These are phyloP conservation scores for Callithrix jacchus DNA, from an alignment of 2,113 vertebrate species.

Conservation along the genomic window DNA sequence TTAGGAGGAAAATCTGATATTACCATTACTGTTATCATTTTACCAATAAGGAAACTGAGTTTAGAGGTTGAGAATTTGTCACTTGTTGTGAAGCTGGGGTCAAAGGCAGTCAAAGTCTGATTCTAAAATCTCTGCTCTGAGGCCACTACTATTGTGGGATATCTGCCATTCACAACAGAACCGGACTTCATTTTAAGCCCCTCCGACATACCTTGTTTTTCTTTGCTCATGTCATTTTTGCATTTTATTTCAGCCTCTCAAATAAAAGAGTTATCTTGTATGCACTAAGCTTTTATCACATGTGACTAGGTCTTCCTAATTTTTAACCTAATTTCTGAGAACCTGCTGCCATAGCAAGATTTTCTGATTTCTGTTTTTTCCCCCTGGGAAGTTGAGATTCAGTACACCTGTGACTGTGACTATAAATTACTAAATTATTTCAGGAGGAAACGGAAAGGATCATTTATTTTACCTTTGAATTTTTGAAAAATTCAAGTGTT, in stretches of 20 bases:
- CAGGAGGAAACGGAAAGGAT: neutral
- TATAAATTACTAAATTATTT: constrained; percentile 6
- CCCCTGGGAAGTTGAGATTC: neutral
- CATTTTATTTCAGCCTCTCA: neutral
- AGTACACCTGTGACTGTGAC: neutral
- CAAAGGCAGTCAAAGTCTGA: neutral
- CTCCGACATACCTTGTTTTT: neutral
- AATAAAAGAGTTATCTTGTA: neutral
- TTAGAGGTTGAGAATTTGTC: neutral
- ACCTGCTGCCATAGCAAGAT: neutral
- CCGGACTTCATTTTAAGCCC: neutral
- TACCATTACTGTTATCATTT: neutral
- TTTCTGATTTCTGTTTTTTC: neutral
- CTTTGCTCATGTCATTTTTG: neutral
- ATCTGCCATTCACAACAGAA: too few species aligned
- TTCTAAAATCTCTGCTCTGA: neutral
- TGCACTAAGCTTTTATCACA: neutral
- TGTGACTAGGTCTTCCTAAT: neutral
- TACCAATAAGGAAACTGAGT: neutral
- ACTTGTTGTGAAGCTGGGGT: neutral
- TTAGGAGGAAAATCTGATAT: neutral
- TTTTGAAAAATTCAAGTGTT: constrained; percentile 32
- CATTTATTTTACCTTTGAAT: neutral
- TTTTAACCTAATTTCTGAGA: constrained; percentile 33
- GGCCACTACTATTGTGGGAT: too few species aligned